Conservation (phyloP, 2,888 invertebrate genomes). For the Pammene aurita region DNA sequence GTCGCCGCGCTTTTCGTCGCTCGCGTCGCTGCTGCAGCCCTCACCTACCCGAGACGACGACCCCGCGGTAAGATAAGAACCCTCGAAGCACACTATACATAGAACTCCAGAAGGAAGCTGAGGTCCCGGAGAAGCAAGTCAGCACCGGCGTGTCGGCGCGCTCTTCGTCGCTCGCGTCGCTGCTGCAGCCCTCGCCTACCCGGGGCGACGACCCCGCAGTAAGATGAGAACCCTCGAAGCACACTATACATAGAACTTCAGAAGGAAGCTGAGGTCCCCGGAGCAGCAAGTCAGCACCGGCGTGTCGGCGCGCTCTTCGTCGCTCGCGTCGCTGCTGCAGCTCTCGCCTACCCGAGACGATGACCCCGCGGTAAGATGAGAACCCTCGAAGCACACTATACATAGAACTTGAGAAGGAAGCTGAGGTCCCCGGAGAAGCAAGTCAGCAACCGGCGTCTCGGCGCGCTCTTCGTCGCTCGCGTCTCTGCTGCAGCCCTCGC, state of each 20-base stretch:
- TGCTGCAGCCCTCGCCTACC: slow-evolving; percentile 66
- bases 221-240: slow-evolving; percentile 5
- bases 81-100: slow-evolving; percentile 24
- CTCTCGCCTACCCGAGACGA: slow-evolving; percentile 64
- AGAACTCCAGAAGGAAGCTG: slow-evolving; percentile 87
- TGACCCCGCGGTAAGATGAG: slow-evolving; percentile 46
- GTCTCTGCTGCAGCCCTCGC: slow-evolving; percentile 70
- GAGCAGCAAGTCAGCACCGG: slow-evolving; percentile 74
- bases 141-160: slow-evolving; percentile 70
- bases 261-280: slow-evolving; percentile 83
- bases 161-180: slow-evolving; percentile 74
- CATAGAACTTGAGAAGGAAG: slow-evolving; percentile 86
- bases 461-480: slow-evolving; percentile 76
- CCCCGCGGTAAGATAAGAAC: slow-evolving; percentile 48
- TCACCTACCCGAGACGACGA: slow-evolving; percentile 66
- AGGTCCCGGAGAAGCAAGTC: slow-evolving; percentile 80
- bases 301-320: slow-evolving; percentile 73
- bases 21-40: slow-evolving; percentile 72
- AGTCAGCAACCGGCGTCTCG: slow-evolving; percentile 64
- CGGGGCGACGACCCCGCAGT: slow-evolving; percentile 64
- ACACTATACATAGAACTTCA: slow-evolving; percentile 82
- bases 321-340: slow-evolving; percentile 73
- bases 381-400: too few species aligned
- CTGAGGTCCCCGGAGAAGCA: slow-evolving; percentile 82
- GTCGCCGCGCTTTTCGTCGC: slow-evolving; percentile 73